Conservation (phyloP, 2,113 vertebrate genomes). For the Hydrolagus affinis region DNA sequence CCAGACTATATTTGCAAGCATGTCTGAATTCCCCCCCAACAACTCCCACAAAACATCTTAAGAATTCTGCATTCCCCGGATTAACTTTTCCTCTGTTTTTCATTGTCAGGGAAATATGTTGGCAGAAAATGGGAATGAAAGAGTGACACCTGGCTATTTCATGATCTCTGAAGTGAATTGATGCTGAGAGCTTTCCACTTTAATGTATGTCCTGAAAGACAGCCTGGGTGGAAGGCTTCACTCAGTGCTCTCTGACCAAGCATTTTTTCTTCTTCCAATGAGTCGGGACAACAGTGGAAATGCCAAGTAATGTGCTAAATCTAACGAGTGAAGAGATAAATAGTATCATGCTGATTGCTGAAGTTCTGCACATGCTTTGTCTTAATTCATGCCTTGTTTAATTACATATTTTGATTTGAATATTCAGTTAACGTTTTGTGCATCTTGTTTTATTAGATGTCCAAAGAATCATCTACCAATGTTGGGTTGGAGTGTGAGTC, state of each 20-base stretch:
- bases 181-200: conserved; percentile 2
- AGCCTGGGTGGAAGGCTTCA: background rate
- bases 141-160: conserved; percentile 15
- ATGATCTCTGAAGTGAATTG: conserved; percentile 5
- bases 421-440: background rate
- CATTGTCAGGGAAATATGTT: conserved; percentile 23
- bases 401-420: background rate
- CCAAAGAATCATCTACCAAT: too few relatives aligned
- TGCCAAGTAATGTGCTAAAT: background rate
- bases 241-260: background rate
- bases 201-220: background rate
- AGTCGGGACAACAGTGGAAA: background rate
- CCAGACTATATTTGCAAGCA: conserved; percentile 9
- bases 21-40: background rate
- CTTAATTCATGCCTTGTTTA: background rate
- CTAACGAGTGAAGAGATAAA: background rate
- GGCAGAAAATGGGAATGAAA: conserved; percentile 3
- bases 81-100: conserved; percentile 1
- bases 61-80: background rate
- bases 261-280: background rate
- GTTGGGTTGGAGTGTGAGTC: too few relatives aligned
- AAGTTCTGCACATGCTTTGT: background rate
- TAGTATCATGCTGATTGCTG: background rate
- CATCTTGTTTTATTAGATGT: background rate
- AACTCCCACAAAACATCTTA: background rate